Evolutionary conservation across 2,888 invertebrate species (phyloP), one percentile per base, ranked within the genome.

Genomic region (Patella ulyssiponensis): DNA sequence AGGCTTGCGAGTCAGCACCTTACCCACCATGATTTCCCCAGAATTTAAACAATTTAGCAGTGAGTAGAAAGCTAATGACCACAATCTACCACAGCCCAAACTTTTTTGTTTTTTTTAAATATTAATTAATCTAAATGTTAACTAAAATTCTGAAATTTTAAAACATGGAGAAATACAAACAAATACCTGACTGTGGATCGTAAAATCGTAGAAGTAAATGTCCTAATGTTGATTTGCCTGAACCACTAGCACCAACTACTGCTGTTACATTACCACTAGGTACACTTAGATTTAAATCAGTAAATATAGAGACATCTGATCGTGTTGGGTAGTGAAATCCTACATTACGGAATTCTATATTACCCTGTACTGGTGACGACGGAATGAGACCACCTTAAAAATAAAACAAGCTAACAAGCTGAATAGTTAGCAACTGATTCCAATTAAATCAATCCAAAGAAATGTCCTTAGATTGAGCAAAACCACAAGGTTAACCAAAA

Each of bases 161-260:
- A 9, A 44, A 44, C 7, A 44, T 7, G 44, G n/a, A 51, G 51
- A 23, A 71, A n/a, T 44, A 11, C 51, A 14, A 14, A 69, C 69
- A 76, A 77, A 79, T 79, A 88, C 93, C 93, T 78, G 83, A 64
- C 3, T 93, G 92, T 0, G 98, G 97, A 90, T 98, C 97, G 89
- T 98, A 98, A 75, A 87, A 92, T 87, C 98, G 93, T 73, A 98
- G 92, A 81, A 99, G 93, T 1, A 99, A 93, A 1, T 95, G 93
- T 0, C 96, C 97, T 78, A 98, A 93, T 0, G 99, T 98, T 73
- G 97, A 97, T 92, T 99, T 99, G 0, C 99, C 99, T 51, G 96
- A 96, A 0, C 98, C 98, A 79, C 97, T 98, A 0, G 96, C 93
- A 0, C 98, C 98, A 0, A 99, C 95, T n/a, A 95, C 93, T 0